Conservation (phyloP, 2,113 vertebrate genomes). For the Anser cygnoides region DNA sequence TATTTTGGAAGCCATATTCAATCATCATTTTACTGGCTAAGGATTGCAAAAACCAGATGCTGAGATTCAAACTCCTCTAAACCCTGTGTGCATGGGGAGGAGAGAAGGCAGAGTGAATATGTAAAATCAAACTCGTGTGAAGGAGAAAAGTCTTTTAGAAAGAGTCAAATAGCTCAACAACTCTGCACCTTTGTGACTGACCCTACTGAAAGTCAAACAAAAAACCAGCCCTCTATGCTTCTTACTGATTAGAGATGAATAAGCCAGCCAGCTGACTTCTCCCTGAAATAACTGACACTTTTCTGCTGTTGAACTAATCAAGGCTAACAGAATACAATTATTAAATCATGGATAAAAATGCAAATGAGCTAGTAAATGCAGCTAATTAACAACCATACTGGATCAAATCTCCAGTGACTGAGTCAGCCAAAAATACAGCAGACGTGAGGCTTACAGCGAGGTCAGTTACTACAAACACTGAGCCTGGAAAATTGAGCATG, state of each 20-base stretch:
- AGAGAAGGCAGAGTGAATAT: neutral
- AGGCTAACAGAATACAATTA: neutral
- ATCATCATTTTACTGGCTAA: constrained; percentile 36
- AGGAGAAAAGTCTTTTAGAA: neutral
- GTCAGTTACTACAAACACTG: neutral
- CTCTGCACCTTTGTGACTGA: neutral
- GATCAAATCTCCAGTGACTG: neutral
- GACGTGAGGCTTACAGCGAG: neutral
- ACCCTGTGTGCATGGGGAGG: neutral
- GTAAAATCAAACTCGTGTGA: neutral
- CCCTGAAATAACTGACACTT: neutral
- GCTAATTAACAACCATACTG: neutral
- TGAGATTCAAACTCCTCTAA: constrained; percentile 36
- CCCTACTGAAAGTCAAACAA: neutral
- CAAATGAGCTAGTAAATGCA: neutral
- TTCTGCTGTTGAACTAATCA: neutral
- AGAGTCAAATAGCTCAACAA: neutral
- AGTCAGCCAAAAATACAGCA: neutral
- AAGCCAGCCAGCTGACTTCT: neutral
- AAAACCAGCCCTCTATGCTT: neutral
- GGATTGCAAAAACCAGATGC: constrained; percentile 11
- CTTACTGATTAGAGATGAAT: neutral
- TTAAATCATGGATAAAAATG: neutral
- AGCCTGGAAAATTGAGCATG: neutral
- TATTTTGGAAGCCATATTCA: constrained; percentile 57